Percentiles rank a stretch among this genome's conserved stretches.
Conservation (phyloP, 2,888 invertebrate genomes). For the Linnaemya vulpina region DNA sequence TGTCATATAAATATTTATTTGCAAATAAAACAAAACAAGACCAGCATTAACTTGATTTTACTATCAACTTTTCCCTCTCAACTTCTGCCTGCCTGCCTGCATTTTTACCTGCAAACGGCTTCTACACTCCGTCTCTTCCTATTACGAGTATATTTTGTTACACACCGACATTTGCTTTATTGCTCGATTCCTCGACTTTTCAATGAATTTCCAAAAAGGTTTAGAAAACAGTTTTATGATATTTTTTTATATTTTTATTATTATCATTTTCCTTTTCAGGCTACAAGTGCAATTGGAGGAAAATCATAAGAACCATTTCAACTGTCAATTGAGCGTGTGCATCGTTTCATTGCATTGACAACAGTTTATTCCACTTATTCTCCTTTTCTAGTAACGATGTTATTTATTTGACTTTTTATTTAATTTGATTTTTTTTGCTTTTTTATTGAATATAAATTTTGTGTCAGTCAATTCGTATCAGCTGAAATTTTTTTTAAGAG, state of each 20-base stretch:
- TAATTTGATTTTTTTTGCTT: too few relatives aligned
- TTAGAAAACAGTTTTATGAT: slow-evolving; percentile 1
- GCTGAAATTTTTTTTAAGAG: neutral
- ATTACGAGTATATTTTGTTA: neutral
- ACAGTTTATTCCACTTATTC: slow-evolving; percentile 2
- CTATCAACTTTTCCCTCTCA: neutral
- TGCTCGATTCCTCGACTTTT: neutral
- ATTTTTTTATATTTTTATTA: slow-evolving; percentile 6
- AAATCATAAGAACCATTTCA: slow-evolving; percentile 19
- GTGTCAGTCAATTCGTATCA: neutral
- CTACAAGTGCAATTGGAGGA: slow-evolving; percentile 10
- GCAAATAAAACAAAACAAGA: neutral
- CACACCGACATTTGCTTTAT: neutral
- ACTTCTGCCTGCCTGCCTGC: neutral
- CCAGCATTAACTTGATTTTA: neutral
- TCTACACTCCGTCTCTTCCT: neutral
- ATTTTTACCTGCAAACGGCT: neutral
- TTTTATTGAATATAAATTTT: neutral
- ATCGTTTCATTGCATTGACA: slow-evolving; percentile 17
- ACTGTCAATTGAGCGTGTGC: slow-evolving; percentile 50
- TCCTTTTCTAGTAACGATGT: neutral
- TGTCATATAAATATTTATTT: neutral
- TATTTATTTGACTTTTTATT: neutral
- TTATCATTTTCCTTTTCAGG: neutral
- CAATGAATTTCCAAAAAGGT: neutral